A percentile compares a stretch with the other conserved stretches of the same genome.
These are phyloP conservation scores for Rhodinocichla rosea DNA, from an alignment of 2,113 vertebrate genomes.

Conservation along the genomic window DNA sequence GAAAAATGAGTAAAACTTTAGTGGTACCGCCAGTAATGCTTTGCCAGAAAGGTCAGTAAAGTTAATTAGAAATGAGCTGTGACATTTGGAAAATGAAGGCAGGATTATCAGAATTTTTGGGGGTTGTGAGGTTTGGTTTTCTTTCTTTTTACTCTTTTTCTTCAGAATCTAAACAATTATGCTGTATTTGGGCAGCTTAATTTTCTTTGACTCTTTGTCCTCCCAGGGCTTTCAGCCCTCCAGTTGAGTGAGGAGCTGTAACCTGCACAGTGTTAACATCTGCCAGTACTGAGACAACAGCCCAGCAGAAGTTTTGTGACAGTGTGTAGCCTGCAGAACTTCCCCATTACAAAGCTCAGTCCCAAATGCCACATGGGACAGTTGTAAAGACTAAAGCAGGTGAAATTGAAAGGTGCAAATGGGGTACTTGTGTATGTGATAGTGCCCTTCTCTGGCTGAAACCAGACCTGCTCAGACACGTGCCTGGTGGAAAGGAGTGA, in stretches of 20 bases:
- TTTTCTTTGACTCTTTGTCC: not conserved
- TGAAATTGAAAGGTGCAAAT: not conserved
- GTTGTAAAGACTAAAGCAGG: not conserved
- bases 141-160: not conserved
- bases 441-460: not conserved
- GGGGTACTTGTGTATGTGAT: not conserved
- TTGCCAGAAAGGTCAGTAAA: not conserved
- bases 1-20: not conserved
- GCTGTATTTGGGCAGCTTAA: not conserved
- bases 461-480: not conserved
- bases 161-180: not conserved
- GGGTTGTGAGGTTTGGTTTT: not conserved
- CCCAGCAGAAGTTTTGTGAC: not conserved
- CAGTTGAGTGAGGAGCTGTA: not conserved
- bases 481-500: not conserved
- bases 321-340: not conserved
- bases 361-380: rapidly evolving
- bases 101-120: not conserved
- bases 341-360: not conserved
- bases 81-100: not conserved
- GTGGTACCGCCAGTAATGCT: not conserved
- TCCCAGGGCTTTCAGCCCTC: not conserved
- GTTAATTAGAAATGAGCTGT: not conserved
- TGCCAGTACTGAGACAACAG: not conserved
- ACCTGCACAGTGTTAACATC: not conserved